phyloP scores from a whole-genome alignment of 2,113 vertebrate genomes.

The Aptenodytes patagonicus region DNA sequence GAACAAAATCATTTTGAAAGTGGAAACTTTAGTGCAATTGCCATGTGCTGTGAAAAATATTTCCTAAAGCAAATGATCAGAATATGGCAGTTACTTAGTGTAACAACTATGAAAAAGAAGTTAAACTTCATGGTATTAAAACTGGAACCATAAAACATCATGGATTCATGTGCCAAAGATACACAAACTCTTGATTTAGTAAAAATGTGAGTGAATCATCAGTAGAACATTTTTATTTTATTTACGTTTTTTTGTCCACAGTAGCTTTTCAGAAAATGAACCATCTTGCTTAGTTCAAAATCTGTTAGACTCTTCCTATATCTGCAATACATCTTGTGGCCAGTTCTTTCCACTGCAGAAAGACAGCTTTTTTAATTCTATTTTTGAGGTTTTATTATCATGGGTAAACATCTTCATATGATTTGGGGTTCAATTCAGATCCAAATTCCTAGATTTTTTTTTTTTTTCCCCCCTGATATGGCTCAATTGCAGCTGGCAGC shows the following conservation, averaged over 20 bases:
- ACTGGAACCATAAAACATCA: not conserved
- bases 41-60: not conserved
- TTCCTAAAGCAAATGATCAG: not conserved
- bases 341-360: not conserved
- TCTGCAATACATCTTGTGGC: not conserved
- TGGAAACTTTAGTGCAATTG: not conserved
- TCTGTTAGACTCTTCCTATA: not conserved
- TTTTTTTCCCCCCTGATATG: not conserved
- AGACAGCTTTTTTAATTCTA: rapidly evolving
- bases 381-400: not conserved
- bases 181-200: not conserved
- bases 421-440: not conserved
- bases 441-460: not conserved
- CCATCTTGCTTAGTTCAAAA: not conserved
- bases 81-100: not conserved
- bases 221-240: not conserved
- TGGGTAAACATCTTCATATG: not conserved
- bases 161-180: not conserved
- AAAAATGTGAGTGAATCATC: not conserved
- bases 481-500: not conserved
- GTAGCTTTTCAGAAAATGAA: not conserved
- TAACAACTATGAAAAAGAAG: not conserved
- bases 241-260: not conserved
- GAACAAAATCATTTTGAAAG: not conserved
- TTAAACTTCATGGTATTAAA: not conserved